Base-by-base conservation (phyloP, 2,888 invertebrate genomes). In the Odontocerum albicorne region DNA sequence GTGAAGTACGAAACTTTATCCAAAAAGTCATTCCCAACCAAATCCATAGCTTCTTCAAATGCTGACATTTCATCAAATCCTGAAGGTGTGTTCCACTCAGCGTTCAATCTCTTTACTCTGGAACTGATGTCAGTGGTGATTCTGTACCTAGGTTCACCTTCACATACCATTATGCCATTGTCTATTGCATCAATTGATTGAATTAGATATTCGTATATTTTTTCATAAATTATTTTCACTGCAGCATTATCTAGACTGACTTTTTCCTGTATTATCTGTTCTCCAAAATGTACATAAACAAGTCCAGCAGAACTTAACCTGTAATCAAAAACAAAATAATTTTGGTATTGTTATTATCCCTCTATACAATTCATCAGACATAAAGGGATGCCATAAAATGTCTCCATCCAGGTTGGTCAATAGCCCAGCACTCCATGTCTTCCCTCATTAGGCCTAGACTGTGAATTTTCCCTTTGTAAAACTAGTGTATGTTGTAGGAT, bases 111-210 rank as follows among this genome's bases (percentile, higher is more conserved):
- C 4, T 75, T 77, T 1, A 98, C 88, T 63, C 96, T 78, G 0
- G 83, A 72, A 66, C 90, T 87, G 7, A 97, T 66, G 69, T 87
- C 81, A 0, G 96, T 92, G 1, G 82, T 80, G n/a, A 96, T 89
- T 59, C 80, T 80, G 68, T 94, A 96, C 21, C 73, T 75, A 0
- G 88, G 86, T 65, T 87, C 84, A 1, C 83, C 88, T 35, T 86
- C 83, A 59, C 82, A 84, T 80, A 91, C 88, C 0, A 87, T 85
- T 0, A 97, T 81, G n/a, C 98, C 99, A 76, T 99, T 99, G 70
- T 99, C 99, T 50, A 97, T 89, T 1, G 90, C 98, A 74, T 99
- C 99, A 56, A 99, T 81, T 79, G 97, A 96, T 74, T 90, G 87
- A 10, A 99, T 85, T 50, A 98, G 90, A 54, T 82, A 82, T 61